These are phyloP conservation scores for Aplodontia rufa DNA, from an alignment of 2,113 vertebrate species.

Conservation along the genomic window DNA sequence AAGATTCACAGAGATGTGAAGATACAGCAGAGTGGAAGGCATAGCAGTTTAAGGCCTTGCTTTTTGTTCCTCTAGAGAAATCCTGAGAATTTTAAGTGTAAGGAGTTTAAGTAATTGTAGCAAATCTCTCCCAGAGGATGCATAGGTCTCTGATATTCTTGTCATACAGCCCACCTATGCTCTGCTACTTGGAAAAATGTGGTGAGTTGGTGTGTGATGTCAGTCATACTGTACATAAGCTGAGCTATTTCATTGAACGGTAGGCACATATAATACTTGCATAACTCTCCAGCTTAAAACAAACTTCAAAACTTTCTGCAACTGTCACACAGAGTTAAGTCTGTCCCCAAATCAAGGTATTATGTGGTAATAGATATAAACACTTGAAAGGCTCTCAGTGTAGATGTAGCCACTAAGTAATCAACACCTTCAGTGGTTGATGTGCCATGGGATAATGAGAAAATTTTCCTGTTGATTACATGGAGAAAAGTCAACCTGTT, in stretches of 20 bases:
- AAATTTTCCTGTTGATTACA: background rate
- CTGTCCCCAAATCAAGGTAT: background rate
- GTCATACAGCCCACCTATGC: too few relatives aligned
- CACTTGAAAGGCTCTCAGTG: background rate
- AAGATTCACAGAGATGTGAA: too few relatives aligned
- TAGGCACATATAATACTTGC: too few relatives aligned
- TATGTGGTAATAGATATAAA: conserved; percentile 11
- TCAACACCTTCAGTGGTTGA: background rate
- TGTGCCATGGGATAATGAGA: background rate
- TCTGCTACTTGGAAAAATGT: too few relatives aligned
- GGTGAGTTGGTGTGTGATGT: too few relatives aligned
- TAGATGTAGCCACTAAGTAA: background rate
- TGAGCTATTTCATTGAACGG: too few relatives aligned
- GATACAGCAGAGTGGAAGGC: background rate
- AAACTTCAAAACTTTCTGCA: background rate
- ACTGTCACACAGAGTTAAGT: background rate
- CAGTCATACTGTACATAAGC: too few relatives aligned
- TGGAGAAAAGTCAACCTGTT: background rate
- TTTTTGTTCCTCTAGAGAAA: conserved; percentile 8
- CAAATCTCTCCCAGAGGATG: too few relatives aligned
- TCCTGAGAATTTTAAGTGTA: background rate
- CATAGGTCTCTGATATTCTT: too few relatives aligned
- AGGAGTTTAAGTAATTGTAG: conserved; percentile 17
- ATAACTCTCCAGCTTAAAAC: too few relatives aligned
- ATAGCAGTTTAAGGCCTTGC: background rate